A percentile compares a stretch with the other conserved stretches of the same genome.
These are phyloP conservation scores for Alcis repandata DNA, from an alignment of 2,888 invertebrate genomes.

Conservation along the genomic window DNA sequence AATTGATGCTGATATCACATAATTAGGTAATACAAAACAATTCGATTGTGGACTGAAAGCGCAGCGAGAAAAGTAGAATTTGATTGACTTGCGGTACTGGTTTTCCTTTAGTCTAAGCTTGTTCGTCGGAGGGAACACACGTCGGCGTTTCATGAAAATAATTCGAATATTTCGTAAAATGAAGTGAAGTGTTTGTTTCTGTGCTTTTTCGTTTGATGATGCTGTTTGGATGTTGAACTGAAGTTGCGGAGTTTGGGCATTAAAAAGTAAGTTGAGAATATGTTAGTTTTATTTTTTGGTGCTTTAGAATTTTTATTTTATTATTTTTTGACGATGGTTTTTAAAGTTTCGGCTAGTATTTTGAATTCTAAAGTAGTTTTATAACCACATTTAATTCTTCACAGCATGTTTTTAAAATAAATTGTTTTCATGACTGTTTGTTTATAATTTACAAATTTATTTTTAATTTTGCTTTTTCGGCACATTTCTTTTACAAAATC, in stretches of 20 bases:
- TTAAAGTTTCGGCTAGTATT: too few species aligned
- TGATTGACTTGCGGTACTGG: slow-evolving; percentile 13
- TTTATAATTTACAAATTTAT: not conserved
- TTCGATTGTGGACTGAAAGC: not conserved
- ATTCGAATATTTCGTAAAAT: slow-evolving; percentile 40
- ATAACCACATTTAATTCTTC: too few species aligned
- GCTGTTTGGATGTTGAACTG: slow-evolving; percentile 28
- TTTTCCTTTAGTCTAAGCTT: slow-evolving; percentile 16
- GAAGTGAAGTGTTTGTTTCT: slow-evolving; percentile 26
- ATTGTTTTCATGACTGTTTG: not conserved
- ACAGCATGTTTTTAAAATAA: too few species aligned
- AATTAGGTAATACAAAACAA: slow-evolving; percentile 9
- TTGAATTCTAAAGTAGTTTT: too few species aligned
- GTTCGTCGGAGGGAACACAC: slow-evolving; percentile 7
- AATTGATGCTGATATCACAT: slow-evolving; percentile 21
- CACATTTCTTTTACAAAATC: too few species aligned
- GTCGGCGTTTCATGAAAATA: slow-evolving; percentile 42
- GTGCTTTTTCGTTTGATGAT: slow-evolving; percentile 23
- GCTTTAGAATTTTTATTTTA: not conserved
- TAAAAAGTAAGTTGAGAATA: slow-evolving; percentile 21
- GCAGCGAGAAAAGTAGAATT: not conserved
- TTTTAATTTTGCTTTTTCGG: not conserved
- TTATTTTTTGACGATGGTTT: not conserved
- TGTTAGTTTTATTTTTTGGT: slow-evolving; percentile 1
- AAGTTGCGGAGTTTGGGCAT: slow-evolving; percentile 16